Conservation (phyloP, 2,797 vertebrate species). For the Myotis pilosus region DNA sequence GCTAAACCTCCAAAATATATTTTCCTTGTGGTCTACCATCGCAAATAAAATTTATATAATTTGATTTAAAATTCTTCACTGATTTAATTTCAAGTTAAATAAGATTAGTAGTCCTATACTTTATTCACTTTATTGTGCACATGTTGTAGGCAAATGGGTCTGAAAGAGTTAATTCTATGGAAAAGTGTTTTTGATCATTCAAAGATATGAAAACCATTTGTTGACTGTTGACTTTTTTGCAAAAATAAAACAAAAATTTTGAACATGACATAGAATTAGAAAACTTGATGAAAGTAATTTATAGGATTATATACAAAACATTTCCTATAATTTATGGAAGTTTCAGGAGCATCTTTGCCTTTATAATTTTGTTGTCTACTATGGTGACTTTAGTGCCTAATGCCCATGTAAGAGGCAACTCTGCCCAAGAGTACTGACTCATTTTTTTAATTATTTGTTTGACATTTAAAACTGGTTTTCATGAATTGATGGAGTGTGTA, state of each 20-base stretch:
- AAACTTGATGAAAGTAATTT: background rate
- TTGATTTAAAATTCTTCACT: background rate
- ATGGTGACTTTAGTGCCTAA: background rate
- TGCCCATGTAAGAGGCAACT: background rate
- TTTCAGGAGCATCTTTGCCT: background rate
- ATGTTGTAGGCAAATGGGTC: background rate
- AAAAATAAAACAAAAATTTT: background rate
- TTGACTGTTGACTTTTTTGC: background rate
- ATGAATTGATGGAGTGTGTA: background rate
- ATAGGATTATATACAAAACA: background rate
- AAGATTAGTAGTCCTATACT: background rate
- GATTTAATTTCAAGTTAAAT: slow-evolving; percentile 24
- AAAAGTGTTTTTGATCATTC: background rate
- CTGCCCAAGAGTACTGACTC: background rate
- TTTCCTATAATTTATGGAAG: background rate
- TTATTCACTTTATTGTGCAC: background rate
- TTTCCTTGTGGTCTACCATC: background rate
- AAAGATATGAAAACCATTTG: background rate
- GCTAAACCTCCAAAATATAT: background rate
- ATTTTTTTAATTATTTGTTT: background rate
- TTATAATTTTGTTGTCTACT: background rate
- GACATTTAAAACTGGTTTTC: background rate
- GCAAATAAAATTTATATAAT: background rate
- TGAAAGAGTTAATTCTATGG: background rate
- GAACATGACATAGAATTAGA: background rate